A percentile compares a stretch with the other conserved stretches of the same genome.
Conservation (phyloP, 2,797 vertebrate genomes). For the Sebastes ruberrimus region DNA sequence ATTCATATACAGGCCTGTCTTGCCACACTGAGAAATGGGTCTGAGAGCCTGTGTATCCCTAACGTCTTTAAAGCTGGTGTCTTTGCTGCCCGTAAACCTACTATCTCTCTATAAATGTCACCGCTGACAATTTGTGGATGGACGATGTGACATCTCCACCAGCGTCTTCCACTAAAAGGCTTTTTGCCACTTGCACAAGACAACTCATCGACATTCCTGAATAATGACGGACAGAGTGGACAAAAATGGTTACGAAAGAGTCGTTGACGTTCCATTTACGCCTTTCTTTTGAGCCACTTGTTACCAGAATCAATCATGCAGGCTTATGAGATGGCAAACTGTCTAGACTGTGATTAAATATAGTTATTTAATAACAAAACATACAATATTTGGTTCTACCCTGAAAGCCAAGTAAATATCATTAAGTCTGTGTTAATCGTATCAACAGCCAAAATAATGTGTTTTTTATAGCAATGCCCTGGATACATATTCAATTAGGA, state of each 20-base stretch:
- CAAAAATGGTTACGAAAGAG: conserved; percentile 9
- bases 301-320: background rate
- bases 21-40: conserved; percentile 4
- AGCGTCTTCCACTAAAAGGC: conserved; percentile 32
- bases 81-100: conserved; percentile 10
- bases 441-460: background rate
- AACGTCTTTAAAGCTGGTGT: background rate
- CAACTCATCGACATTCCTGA: conserved; percentile 22
- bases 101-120: conserved; percentile 46
- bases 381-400: background rate
- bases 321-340: background rate
- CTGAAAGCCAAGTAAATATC: background rate
- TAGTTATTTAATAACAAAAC: background rate
- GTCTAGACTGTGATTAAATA: background rate
- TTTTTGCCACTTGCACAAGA: conserved; percentile 18
- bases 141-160: conserved; percentile 24
- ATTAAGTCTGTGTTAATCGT: background rate
- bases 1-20: background rate
- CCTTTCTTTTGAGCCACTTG: background rate
- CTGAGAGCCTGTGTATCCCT: conserved; percentile 4
- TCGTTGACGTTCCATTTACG: background rate
- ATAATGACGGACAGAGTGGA: conserved; percentile 21
- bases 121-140: conserved; percentile 22
- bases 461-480: background rate
- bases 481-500: background rate